These are phyloP conservation scores for Campylorhamphus procurvoides DNA, from an alignment of 2,113 vertebrate genomes.

Conservation along the genomic window DNA sequence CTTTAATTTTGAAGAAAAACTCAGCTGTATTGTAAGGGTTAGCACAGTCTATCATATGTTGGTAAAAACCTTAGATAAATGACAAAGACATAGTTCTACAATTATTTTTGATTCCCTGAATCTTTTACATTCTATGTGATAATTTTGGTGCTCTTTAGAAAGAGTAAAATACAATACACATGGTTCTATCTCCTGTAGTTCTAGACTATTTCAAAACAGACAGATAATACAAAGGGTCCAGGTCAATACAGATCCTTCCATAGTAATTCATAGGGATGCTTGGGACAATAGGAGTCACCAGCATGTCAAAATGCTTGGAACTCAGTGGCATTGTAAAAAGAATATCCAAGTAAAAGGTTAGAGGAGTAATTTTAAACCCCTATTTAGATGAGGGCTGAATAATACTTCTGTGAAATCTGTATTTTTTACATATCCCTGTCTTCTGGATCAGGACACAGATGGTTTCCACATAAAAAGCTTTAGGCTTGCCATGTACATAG, in stretches of 20 bases:
- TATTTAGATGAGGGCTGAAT: not conserved
- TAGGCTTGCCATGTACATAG: not conserved
- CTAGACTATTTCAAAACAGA: not conserved
- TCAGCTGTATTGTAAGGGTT: conserved; percentile 4
- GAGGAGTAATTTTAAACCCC: not conserved
- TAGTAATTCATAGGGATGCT: not conserved
- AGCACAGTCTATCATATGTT: not conserved
- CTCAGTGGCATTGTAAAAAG: not conserved
- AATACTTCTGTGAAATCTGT: not conserved
- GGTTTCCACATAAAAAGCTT: not conserved
- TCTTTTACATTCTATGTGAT: not conserved
- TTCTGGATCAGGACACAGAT: not conserved
- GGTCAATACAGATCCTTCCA: not conserved
- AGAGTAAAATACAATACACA: not conserved
- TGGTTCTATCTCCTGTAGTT: not conserved
- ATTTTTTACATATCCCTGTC: not conserved
- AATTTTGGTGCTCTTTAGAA: not conserved
- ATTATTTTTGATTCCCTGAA: not conserved
- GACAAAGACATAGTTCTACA: not conserved
- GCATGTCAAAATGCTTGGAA: not conserved
- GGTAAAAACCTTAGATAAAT: conserved; percentile 22
- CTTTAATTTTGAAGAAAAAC: conserved; percentile 19
- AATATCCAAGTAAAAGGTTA: not conserved
- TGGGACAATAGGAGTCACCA: not conserved
- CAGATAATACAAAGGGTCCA: not conserved